Evolutionary conservation across 2,888 invertebrate genomes (phyloP), one percentile per base, ranked within the genome.

Genomic region (Augiades crinisus): DNA sequence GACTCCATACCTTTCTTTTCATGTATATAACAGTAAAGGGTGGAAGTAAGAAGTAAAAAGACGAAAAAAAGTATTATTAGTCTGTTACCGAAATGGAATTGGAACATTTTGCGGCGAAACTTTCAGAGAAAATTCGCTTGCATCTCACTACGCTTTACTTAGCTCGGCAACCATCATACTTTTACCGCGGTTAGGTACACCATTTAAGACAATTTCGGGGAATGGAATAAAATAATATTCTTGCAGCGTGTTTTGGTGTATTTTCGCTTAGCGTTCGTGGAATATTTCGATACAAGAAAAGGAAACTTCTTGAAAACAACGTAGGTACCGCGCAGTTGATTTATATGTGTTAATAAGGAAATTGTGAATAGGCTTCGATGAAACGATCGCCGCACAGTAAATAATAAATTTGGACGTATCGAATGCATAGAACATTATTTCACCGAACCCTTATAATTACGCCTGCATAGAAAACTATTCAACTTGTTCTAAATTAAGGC

Each of bases 31-130:
- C 81, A 87, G 85, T 88, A 88, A 88, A 87, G 88, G 87, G 87
- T 88, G 81, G 81, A 85, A 86, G 83, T 80, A 85, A 88, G 84
- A 84, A 86, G 88, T 85, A 89, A 88, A 87, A 88, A 82, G 83
- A 82, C 82, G 82, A 84, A 87, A 85, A 83, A 87, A 84, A 83
- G 74, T 88, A 85, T 89, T 89, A 89, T 89, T 88, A 89, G 89
- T 87, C 87, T 87, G 80, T 87, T 83, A 87, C 85, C 85, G 86
- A 88, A 88, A 89, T 89, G 88, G 88, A 88, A 88, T 87, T 87
- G 87, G 86, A 87, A 85, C 89, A 86, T 88, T 88, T 77, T 79
- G 73, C 70, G 82, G 77, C 75, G 81, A 86, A 86, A 81, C 80
- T 88, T 87, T 80, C 77, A 83, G 82, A 78, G 85, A 78, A 86